These are phyloP conservation scores for Pachyuromys duprasi DNA, from an alignment of 2,797 vertebrate genomes.

Conservation along the genomic window DNA sequence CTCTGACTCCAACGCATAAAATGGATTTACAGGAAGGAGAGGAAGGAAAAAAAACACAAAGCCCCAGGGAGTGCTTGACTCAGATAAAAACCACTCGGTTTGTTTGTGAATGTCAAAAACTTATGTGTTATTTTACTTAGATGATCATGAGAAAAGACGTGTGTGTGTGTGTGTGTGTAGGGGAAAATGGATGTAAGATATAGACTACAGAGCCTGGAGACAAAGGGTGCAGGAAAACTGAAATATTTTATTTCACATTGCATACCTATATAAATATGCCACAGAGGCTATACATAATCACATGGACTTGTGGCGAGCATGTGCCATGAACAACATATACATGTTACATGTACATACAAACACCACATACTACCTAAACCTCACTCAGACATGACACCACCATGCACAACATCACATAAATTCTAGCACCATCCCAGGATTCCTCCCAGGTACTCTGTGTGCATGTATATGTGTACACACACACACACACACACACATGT, in stretches of 20 bases:
- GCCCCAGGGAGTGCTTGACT: conserved; percentile 84
- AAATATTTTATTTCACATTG: neutral
- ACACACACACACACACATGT: neutral
- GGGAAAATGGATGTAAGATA: conserved; percentile 59
- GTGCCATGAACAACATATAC: neutral
- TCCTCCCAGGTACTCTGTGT: neutral
- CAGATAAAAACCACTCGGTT: conserved; percentile 81
- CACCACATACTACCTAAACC: neutral
- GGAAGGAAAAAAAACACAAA: conserved; percentile 62
- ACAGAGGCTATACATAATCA: neutral
- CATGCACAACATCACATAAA: neutral
- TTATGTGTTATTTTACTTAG: conserved; percentile 82
- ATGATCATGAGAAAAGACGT: conserved; percentile 73
- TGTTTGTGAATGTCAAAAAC: conserved; percentile 75
- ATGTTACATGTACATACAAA: neutral
- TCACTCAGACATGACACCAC: neutral
- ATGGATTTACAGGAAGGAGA: conserved; percentile 87
- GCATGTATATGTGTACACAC: neutral
- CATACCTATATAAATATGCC: neutral
- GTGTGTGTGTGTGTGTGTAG: neutral
- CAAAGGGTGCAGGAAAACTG: conserved; percentile 33
- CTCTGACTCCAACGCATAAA: conserved; percentile 87
- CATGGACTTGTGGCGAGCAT: neutral
- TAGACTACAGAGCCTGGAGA: neutral
- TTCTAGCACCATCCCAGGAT: neutral